Evolutionary conservation across 1,140 invertebrate genomes (phyloP).

Genomic region (Holotrichia oblita): DNA sequence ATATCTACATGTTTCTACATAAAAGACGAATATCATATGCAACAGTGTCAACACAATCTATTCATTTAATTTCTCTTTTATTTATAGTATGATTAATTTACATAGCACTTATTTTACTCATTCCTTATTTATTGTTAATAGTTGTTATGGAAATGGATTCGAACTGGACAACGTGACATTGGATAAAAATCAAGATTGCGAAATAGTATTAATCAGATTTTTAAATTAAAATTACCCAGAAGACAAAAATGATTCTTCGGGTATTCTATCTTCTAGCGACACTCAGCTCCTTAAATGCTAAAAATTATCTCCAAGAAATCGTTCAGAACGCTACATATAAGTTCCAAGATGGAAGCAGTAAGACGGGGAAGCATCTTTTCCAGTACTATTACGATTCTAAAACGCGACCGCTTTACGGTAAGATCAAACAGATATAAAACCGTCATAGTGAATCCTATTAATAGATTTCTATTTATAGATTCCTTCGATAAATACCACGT

Average conservation of each 20-base stretch:
- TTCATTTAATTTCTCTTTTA: neutral
- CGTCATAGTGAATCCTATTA: neutral
- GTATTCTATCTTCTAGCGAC: neutral
- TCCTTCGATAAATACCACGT: neutral
- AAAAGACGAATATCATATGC: neutral
- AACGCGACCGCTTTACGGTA: conserved; percentile 34
- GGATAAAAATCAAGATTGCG: neutral
- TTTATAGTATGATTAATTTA: neutral
- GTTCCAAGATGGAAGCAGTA: conserved; percentile 10
- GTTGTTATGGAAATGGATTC: neutral
- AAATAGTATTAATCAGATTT: neutral
- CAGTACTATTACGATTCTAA: conserved; percentile 34
- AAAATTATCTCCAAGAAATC: neutral
- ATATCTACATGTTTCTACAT: neutral
- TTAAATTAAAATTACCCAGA: neutral
- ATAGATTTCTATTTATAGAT: neutral
- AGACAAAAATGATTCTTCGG: neutral
- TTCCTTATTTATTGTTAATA: neutral
- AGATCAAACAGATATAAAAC: neutral
- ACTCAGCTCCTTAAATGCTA: neutral
- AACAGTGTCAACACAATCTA: neutral
- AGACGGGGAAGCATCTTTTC: conserved; percentile 15
- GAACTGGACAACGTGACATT: neutral
- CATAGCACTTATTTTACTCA: neutral
- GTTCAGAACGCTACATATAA: neutral